These are phyloP conservation scores for Papilio machaon DNA, from an alignment of 1,140 invertebrate genomes.

Conservation along the genomic window DNA sequence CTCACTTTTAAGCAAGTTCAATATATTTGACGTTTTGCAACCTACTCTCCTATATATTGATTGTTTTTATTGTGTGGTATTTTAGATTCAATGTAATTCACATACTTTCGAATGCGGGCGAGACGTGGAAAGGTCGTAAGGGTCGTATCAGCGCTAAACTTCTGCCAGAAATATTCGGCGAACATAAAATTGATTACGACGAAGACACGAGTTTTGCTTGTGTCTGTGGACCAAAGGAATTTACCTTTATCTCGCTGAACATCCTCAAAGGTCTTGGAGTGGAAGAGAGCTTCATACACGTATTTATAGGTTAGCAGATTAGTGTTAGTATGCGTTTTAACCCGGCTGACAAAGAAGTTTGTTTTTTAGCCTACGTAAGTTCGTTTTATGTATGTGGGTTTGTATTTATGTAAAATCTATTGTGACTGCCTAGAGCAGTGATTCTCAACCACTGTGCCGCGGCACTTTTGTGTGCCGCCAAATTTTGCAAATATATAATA, in stretches of 20 bases:
- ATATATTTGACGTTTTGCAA: too few species aligned
- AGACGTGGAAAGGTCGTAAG: slow-evolving; percentile 83
- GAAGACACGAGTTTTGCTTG: slow-evolving; percentile 10
- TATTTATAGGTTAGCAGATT: slow-evolving; percentile 20
- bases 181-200: slow-evolving; percentile 38
- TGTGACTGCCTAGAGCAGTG: too few species aligned
- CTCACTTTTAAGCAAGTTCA: neutral
- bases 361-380: too few species aligned
- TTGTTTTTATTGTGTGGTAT: slow-evolving; percentile 35
- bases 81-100: slow-evolving; percentile 84
- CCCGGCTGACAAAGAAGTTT: too few species aligned
- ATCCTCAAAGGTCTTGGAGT: slow-evolving; percentile 29
- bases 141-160: slow-evolving; percentile 81
- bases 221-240: slow-evolving; percentile 32
- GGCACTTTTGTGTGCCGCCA: too few species aligned
- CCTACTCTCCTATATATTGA: too few species aligned
- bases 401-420: too few species aligned
- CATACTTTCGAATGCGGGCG: slow-evolving; percentile 84
- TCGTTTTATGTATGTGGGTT: too few species aligned
- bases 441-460: too few species aligned
- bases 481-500: too few species aligned
- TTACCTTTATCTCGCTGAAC: slow-evolving; percentile 5
- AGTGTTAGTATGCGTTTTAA: too few species aligned
- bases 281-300: slow-evolving; percentile 28
- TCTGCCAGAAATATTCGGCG: slow-evolving; percentile 69